A percentile compares a stretch with the other conserved stretches of the same genome.
Conservation (phyloP, 2,797 vertebrate species). For the Ctenochaetus hawaiiensis region DNA sequence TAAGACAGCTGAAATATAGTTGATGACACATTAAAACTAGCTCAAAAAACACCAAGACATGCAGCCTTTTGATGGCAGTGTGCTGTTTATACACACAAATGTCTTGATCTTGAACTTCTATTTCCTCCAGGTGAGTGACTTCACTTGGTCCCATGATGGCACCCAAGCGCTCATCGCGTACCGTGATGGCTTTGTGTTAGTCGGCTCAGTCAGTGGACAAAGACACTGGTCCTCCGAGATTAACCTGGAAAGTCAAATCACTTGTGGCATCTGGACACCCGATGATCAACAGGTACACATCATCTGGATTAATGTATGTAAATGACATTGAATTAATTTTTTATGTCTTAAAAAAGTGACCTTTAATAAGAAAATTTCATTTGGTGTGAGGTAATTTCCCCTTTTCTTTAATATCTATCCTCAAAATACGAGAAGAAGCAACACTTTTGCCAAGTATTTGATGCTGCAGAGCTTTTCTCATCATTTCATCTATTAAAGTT, state of each 20-base stretch:
- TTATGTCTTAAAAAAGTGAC: not conserved
- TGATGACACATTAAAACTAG: not conserved
- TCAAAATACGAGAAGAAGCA: not conserved
- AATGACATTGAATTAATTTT: no score
- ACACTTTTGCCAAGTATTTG: not conserved
- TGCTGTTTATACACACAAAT: not conserved
- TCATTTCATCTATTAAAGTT: slow-evolving; percentile 29
- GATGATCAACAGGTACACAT: slow-evolving; percentile 96
- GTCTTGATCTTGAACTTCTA: not conserved
- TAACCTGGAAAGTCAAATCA: slow-evolving; percentile 99
- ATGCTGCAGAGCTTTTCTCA: slow-evolving; percentile 1
- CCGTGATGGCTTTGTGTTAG: slow-evolving; percentile 97
- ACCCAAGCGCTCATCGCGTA: slow-evolving; percentile 99
- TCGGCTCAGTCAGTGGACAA: slow-evolving; percentile 98
- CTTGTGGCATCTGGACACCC: slow-evolving; percentile 99
- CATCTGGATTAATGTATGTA: no score
- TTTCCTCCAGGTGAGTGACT: slow-evolving; percentile 93
- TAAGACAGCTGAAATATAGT: not conserved
- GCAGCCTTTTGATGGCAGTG: not conserved
- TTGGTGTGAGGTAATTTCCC: not conserved
- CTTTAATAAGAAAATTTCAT: not conserved
- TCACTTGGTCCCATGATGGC: slow-evolving; percentile 99
- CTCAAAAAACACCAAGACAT: not conserved
- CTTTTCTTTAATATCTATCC: no score
- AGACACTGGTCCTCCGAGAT: slow-evolving; percentile 99